Evolutionary conservation across 1,140 invertebrate species (phyloP).

Genomic region (Pteromalus puparum): DNA sequence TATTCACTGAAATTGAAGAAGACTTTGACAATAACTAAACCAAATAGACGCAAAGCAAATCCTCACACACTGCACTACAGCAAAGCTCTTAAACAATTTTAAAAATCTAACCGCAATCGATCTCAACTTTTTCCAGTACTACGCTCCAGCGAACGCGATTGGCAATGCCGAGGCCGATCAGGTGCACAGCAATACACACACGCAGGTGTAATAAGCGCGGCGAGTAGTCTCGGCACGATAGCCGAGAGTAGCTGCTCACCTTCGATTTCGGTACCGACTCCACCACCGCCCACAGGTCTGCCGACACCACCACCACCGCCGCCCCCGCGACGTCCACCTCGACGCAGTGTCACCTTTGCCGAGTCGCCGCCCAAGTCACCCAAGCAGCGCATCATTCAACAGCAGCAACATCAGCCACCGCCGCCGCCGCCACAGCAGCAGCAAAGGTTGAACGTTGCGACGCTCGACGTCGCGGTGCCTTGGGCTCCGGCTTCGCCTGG

Average conservation of each 20-base stretch:
- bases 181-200: conserved; percentile 86
- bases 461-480: conserved; percentile 69
- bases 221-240: conserved; percentile 53
- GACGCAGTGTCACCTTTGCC: conserved; percentile 72
- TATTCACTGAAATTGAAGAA: too few relatives aligned
- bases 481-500: conserved; percentile 72
- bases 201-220: conserved; percentile 79
- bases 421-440: conserved; percentile 54
- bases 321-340: conserved; percentile 63
- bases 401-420: conserved; percentile 54
- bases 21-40: too few relatives aligned
- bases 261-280: conserved; percentile 59
- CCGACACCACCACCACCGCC: conserved; percentile 70
- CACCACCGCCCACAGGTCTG: conserved; percentile 64
- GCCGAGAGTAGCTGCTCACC: conserved; percentile 33
- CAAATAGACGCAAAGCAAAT: too few relatives aligned
- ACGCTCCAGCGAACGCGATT: conserved; percentile 85
- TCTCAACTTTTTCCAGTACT: conserved; percentile 79
- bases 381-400: conserved; percentile 44
- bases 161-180: conserved; percentile 81
- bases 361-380: conserved; percentile 69
- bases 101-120: neutral
- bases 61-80: too few relatives aligned
- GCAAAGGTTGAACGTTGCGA: conserved; percentile 55
- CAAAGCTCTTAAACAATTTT: too few relatives aligned